phyloP scores from a whole-genome alignment of 2,113 vertebrate genomes.

The Phalacrocorax brasilianus region DNA sequence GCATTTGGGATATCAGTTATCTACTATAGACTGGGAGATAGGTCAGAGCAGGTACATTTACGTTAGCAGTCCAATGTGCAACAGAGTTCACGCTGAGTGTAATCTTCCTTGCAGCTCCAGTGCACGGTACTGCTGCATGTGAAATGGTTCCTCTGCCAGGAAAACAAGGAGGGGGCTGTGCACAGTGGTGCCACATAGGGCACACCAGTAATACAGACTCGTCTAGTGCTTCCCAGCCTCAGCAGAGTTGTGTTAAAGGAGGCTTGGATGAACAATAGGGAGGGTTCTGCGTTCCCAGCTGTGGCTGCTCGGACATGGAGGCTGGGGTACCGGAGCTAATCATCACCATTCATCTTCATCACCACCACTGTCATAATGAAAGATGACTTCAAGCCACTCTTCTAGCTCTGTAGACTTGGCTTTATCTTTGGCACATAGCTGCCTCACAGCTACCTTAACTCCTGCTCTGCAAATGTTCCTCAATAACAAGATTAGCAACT shows the following conservation, averaged over 20 bases:
- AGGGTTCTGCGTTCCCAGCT: not conserved
- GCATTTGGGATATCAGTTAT: not conserved
- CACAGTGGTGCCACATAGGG: not conserved
- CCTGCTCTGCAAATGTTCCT: not conserved
- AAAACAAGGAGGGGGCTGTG: not conserved
- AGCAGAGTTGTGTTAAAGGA: not conserved
- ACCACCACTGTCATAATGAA: not conserved
- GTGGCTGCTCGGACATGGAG: not conserved
- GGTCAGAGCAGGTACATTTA: not conserved
- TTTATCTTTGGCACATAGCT: not conserved
- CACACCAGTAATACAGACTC: not conserved
- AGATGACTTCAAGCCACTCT: not conserved
- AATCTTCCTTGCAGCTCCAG: not conserved
- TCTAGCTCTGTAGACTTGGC: not conserved
- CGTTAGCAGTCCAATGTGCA: not conserved
- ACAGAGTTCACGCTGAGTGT: not conserved
- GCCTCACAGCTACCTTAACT: not conserved
- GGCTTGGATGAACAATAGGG: not conserved
- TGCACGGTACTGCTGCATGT: rapidly evolving
- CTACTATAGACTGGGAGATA: not conserved
- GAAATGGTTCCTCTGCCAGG: not conserved
- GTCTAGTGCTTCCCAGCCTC: not conserved
- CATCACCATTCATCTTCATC: not conserved
- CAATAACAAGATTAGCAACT: not conserved
- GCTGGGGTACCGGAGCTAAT: not conserved